These are phyloP conservation scores for Keiferia lycopersicella DNA, from an alignment of 2,888 invertebrate genomes.

Conservation along the genomic window DNA sequence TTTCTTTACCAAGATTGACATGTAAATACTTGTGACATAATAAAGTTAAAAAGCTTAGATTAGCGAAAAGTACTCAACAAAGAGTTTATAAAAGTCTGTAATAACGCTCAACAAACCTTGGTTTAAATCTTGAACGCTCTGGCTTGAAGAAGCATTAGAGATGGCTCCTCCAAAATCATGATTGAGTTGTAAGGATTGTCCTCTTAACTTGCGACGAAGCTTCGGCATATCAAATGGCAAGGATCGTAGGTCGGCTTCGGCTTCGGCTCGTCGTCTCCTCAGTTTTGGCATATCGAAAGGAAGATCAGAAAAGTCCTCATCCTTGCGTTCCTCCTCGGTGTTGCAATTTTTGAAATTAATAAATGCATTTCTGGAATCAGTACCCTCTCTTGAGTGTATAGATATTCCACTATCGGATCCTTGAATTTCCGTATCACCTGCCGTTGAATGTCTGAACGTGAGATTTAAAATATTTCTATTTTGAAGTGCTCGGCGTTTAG, in stretches of 20 bases:
- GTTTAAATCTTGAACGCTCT: conserved; percentile 89
- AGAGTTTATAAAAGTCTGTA: no score
- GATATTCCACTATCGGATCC: conserved; percentile 95
- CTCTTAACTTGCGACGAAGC: conserved; percentile 87
- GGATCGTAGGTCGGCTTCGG: conserved; percentile 90
- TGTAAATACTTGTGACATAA: conserved; percentile 55
- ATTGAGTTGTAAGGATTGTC: conserved; percentile 82
- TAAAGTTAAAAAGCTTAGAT: conserved; percentile 35
- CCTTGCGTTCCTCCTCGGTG: conserved; percentile 72
- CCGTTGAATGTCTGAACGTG: conserved; percentile 83
- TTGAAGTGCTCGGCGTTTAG: conserved; percentile 85
- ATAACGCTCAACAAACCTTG: conserved; percentile 75
- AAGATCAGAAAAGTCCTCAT: conserved; percentile 86
- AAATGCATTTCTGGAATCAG: conserved; percentile 84
- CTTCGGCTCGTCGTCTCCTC: conserved; percentile 86
- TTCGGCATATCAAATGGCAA: conserved; percentile 97
- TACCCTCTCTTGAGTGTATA: conserved; percentile 90
- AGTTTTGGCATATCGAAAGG: conserved; percentile 96
- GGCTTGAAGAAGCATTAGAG: conserved; percentile 91
- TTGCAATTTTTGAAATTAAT: conserved; percentile 83
- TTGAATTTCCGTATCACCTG: conserved; percentile 88
- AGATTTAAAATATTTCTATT: conserved; percentile 89
- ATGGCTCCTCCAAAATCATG: conserved; percentile 85
- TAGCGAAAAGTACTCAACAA: conserved; percentile 3
- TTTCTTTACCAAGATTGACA: conserved; percentile 54